Percentiles rank a stretch among this genome's conserved stretches.
phyloP scores from a whole-genome alignment of 2,888 invertebrate genomes.

The Anagyrus pseudococci region DNA sequence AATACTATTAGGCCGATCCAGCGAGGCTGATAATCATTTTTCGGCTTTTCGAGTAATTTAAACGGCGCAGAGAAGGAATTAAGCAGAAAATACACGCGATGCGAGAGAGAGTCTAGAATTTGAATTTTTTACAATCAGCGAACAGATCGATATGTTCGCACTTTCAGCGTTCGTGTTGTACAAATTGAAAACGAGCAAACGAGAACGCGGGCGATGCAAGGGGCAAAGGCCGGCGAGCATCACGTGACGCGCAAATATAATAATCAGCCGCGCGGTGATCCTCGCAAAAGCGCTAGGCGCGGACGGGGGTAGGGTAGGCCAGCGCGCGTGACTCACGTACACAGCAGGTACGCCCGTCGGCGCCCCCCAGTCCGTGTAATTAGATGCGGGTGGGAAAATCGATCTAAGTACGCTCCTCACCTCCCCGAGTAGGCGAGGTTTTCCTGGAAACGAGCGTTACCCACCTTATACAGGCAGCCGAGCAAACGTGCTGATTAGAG shows the following conservation, averaged over 20 bases:
- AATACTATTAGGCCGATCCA: too few species aligned
- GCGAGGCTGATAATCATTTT: too few species aligned
- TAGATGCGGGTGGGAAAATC: too few species aligned
- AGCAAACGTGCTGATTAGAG: too few species aligned
- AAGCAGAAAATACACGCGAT: too few species aligned
- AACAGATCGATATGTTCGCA: not conserved
- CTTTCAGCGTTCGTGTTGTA: slow-evolving; percentile 1
- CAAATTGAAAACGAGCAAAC: slow-evolving; percentile 11
- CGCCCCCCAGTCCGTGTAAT: too few species aligned
- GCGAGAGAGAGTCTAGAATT: too few species aligned
- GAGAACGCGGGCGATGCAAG: not conserved
- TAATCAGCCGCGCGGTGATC: slow-evolving; percentile 19
- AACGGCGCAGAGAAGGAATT: too few species aligned
- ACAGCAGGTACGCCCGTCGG: too few species aligned
- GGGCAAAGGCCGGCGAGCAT: not conserved
- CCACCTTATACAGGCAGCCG: slow-evolving; percentile 52
- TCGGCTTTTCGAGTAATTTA: too few species aligned
- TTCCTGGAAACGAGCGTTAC: not conserved
- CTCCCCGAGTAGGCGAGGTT: too few species aligned
- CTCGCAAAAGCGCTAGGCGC: slow-evolving; percentile 6
- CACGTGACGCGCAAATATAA: slow-evolving; percentile 18
- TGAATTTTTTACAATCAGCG: not conserved
- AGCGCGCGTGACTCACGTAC: slow-evolving; percentile 20
- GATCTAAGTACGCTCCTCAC: too few species aligned
- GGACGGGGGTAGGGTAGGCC: not conserved